phyloP scores from a whole-genome alignment of 2,888 invertebrate genomes.

The Linnaemya vulpina region DNA sequence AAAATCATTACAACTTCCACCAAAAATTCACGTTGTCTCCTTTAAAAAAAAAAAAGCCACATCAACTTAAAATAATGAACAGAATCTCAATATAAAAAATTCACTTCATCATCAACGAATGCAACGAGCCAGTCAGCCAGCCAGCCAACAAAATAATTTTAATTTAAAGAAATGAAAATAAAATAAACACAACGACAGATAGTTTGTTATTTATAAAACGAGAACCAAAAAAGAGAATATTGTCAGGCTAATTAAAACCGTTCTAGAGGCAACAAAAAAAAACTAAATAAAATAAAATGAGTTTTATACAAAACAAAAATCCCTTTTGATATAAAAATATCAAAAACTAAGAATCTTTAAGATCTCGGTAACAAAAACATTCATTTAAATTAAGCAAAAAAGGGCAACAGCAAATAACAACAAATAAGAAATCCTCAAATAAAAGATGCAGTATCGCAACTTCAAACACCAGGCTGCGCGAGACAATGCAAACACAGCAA shows the following conservation, averaged over 20 bases:
- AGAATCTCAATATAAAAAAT: background rate
- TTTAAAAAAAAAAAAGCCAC: conserved; percentile 15
- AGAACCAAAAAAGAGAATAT: conserved; percentile 41
- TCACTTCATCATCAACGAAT: conserved; percentile 31
- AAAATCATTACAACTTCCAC: conserved; percentile 34
- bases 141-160: conserved; percentile 58
- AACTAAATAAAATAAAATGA: conserved; percentile 10
- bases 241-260: conserved; percentile 71
- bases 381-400: conserved; percentile 69
- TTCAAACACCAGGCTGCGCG: background rate
- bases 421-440: background rate
- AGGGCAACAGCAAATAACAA: conserved; percentile 21
- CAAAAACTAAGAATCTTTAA: conserved; percentile 65
- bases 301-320: conserved; percentile 32
- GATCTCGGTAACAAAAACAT: conserved; percentile 54
- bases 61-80: conserved; percentile 28
- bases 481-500: background rate
- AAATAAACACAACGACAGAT: conserved; percentile 19
- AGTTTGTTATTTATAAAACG: conserved; percentile 54
- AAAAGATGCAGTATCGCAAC: conserved; percentile 9
- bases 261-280: conserved; percentile 36
- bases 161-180: conserved; percentile 49
- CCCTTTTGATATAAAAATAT: conserved; percentile 57
- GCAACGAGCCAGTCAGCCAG: conserved; percentile 26
- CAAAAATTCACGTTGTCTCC: conserved; percentile 50